Evolutionary conservation across 2,797 vertebrate species (phyloP), one percentile per base, ranked within the genome.

Genomic region (Ispidina picta): DNA sequence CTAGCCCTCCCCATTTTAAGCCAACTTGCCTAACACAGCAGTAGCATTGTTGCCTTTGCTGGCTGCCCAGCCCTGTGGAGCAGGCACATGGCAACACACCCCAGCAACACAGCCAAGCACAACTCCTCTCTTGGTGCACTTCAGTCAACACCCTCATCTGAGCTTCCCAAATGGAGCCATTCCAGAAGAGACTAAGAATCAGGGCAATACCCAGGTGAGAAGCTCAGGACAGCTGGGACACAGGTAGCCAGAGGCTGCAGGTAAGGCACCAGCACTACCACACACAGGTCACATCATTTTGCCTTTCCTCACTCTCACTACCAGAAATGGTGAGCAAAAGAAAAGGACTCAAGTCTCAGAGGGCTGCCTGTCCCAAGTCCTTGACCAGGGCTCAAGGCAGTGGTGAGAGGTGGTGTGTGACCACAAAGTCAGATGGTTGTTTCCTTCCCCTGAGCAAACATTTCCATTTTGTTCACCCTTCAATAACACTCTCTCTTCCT

Each of bases 131-230:
- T 7, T 6, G 5, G 3, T 5, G 2, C 10, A 0, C 69, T 84
- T 70, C 28, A 18, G 6, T 8, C n/a, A 18, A n/a, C 1, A 1
- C 31, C 19, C 2, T 13, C 35, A 6, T 11, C 21, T 1, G 0
- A 81, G 21, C 37, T 28, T n/a, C 35, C 26, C 9, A 8, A 69
- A 68, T 33, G 15, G 19, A 52, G 3, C 9, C 44, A 17, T 6
- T 49, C 35, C 41, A 25, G 23, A 81, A 33, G 28, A 5, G 21
- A 5, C 29, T 0, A 1, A 48, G 44, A 79, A 13, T 5, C 9
- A 15, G 8, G n/a, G 22, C 5, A 5, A 3, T 13, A 14, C 5
- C 8, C 21, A 7, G 14, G 8, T 19, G n/a, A 46, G 33, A 68
- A 51, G 28, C 74, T 23, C 63, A 16, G 74, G 33, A 29, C 2